Percentiles rank a stretch among this genome's conserved stretches.
These are phyloP conservation scores for Diplazon laetatorius DNA, from an alignment of 2,888 invertebrate species.

Conservation along the genomic window DNA sequence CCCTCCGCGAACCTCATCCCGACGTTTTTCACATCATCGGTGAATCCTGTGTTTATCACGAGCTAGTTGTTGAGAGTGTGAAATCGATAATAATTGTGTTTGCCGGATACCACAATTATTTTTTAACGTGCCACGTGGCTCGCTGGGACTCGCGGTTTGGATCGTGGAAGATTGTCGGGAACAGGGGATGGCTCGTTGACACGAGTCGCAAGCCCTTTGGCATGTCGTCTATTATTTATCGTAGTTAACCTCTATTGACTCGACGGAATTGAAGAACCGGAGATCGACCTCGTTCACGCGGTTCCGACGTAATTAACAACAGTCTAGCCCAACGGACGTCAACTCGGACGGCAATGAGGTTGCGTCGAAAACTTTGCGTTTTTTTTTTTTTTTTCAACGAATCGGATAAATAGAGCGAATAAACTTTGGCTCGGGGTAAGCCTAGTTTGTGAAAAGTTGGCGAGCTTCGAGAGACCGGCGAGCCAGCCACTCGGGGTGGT, in stretches of 20 bases:
- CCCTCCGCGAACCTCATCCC: too few relatives aligned
- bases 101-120: slow-evolving; percentile 32
- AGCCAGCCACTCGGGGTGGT: neutral
- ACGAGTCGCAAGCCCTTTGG: slow-evolving; percentile 31
- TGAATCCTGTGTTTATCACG: slow-evolving; percentile 41
- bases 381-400: too few relatives aligned
- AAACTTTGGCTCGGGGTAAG: slow-evolving; percentile 40
- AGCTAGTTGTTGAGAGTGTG: slow-evolving; percentile 68
- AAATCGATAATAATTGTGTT: slow-evolving; percentile 69
- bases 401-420: slow-evolving; percentile 45
- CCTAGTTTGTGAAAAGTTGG: slow-evolving; percentile 38
- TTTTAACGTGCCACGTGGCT: neutral
- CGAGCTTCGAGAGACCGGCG: slow-evolving; percentile 18
- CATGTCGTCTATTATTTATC: too few relatives aligned
- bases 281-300: slow-evolving; percentile 3
- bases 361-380: slow-evolving; percentile 44
- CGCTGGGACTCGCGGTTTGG: neutral
- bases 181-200: slow-evolving; percentile 31
- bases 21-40: neutral
- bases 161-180: neutral
- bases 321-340: neutral
- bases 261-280: too few relatives aligned
- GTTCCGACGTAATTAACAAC: slow-evolving; percentile 18
- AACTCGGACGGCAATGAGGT: neutral
- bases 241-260: too few relatives aligned